Base-by-base conservation (phyloP, 2,113 vertebrate species). In the Diphyllodes magnificus region DNA sequence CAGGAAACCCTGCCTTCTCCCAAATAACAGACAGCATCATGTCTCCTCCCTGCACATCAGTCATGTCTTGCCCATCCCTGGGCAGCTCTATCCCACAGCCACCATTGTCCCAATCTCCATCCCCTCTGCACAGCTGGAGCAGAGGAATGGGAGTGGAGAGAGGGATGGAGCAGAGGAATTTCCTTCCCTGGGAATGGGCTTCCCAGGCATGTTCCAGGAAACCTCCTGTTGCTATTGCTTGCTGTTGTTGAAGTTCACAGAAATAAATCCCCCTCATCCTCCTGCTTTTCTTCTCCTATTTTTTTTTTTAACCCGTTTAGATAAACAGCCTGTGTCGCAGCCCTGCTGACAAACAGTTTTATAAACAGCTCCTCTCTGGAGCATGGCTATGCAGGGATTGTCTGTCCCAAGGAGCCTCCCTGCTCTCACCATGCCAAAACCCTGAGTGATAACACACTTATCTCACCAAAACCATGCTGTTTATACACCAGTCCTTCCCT, bases 151-250 rank as follows among this genome's bases (percentile, higher is more conserved):
- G 57, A 84, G 81, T 5, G 1, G 40, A 92, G 83, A 82, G 54
- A 83, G 31, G 47, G 60, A 72, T 4, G 0, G 78, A 91, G 31
- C 25, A 1, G 21, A 82, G 85, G 76, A 90, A 92, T 95, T 96
- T 97, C 96, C 94, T 93, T 96, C 90, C 92, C 92, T 72, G 72
- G 86, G 79, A 95, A 96, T 88, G 60, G 76, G 40, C 13, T 91
- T 75, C 78, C 87, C 8, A 0, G 35, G 63, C 68, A 78, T 16
- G 76, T 83, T 94, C 68, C 95, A 96, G 94, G 90, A 95, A 96
- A 81, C 57, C 71, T 90, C 94, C 94, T 33, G 60, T 94, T 77
- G 90, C 85, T 96, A 96, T 96, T 97, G 94, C 96, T 96, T 92
- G 82, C 82, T 92, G 79, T 51, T 83, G 17, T 44, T 82, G 64